Percentiles rank a stretch among this genome's conserved stretches.
phyloP scores from a whole-genome alignment of 2,888 invertebrate species.

The Cosmia trapezina region DNA sequence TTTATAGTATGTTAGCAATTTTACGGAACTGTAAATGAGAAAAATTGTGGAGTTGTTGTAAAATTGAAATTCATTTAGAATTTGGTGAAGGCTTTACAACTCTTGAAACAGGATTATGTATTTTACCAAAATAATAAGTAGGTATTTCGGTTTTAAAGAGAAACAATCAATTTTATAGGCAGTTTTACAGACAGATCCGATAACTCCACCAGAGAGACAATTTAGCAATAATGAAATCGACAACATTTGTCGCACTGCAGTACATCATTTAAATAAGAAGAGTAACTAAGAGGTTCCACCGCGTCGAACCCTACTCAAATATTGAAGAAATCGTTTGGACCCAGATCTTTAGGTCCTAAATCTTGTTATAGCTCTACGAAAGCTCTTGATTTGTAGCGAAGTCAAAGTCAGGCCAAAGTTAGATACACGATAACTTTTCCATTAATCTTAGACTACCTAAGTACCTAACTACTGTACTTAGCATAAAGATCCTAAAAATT shows the following conservation, averaged over 20 bases:
- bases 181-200: neutral
- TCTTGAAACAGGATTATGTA: neutral
- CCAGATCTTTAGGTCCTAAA: slow-evolving; percentile 15
- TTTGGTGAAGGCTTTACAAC: neutral
- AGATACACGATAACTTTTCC: slow-evolving; percentile 6
- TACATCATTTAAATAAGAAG: slow-evolving; percentile 20
- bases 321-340: slow-evolving; percentile 26
- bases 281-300: neutral
- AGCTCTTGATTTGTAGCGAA: slow-evolving; percentile 41
- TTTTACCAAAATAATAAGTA: neutral
- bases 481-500: neutral
- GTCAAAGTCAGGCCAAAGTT: slow-evolving; percentile 28
- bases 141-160: neutral
- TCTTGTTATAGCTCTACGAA: slow-evolving; percentile 30
- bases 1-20: slow-evolving; percentile 31
- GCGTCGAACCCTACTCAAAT: slow-evolving; percentile 46
- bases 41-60: neutral
- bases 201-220: too few relatives aligned
- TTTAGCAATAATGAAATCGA: neutral
- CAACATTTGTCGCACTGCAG: slow-evolving; percentile 39
- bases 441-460: neutral
- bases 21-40: slow-evolving; percentile 41
- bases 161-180: neutral
- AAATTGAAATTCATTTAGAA: neutral
- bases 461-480: neutral